Conservation (phyloP, 2,888 invertebrate genomes). For the Dusona sp. region DNA sequence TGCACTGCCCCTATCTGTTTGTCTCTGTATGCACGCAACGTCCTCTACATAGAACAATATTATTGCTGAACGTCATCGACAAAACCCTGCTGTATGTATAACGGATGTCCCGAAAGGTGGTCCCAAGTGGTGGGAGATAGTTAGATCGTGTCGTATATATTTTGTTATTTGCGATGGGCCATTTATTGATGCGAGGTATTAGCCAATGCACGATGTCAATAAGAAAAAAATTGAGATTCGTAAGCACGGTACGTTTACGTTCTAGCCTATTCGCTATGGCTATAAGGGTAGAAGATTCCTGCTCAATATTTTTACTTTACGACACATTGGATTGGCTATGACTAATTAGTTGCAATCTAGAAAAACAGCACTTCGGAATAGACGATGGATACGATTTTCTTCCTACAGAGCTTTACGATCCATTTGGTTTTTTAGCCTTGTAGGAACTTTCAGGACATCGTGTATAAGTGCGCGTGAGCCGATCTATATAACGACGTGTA, state of each 20-base stretch:
- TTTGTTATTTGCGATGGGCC: too few species aligned
- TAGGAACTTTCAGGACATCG: background rate
- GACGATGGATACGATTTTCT: background rate
- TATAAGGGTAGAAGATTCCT: background rate
- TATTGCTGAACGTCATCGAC: slow-evolving; percentile 17
- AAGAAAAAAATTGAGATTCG: background rate
- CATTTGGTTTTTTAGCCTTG: background rate
- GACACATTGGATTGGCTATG: background rate
- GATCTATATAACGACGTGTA: background rate
- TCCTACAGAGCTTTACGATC: background rate
- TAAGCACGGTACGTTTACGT: background rate
- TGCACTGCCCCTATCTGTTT: background rate
- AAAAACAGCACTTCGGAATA: background rate
- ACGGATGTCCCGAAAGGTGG: background rate
- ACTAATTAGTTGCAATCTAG: background rate
- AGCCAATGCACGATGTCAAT: too few species aligned
- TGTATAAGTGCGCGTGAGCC: background rate
- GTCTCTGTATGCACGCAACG: background rate
- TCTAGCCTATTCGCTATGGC: background rate
- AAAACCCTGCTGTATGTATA: background rate
- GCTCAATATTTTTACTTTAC: background rate
- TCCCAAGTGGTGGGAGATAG: background rate
- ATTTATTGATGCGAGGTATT: too few species aligned
- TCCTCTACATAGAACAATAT: background rate
- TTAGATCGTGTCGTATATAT: background rate